These are phyloP conservation scores for Meteorus sp. DNA, from an alignment of 1,140 invertebrate species.

Conservation along the genomic window DNA sequence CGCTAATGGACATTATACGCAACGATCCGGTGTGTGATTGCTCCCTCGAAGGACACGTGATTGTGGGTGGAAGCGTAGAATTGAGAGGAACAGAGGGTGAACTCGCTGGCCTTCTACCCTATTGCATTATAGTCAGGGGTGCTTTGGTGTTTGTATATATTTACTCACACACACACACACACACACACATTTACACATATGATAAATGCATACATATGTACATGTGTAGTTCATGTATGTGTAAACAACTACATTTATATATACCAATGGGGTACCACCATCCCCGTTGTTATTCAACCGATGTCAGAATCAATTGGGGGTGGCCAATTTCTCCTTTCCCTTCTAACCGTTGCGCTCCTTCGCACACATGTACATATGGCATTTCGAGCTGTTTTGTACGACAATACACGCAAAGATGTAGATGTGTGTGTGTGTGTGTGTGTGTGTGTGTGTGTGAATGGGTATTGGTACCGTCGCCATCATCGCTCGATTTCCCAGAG, in stretches of 20 bases:
- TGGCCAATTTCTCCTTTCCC: background rate
- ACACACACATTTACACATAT: too few relatives aligned
- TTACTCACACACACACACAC: too few relatives aligned
- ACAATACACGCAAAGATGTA: background rate
- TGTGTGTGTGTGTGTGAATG: too few relatives aligned
- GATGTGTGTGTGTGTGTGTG: too few relatives aligned
- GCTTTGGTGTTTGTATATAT: background rate
- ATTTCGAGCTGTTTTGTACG: background rate
- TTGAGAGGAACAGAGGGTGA: background rate
- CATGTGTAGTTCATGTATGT: too few relatives aligned
- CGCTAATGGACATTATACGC: constrained; percentile 21
- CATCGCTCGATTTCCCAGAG: constrained; percentile 12
- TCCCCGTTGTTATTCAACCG: constrained; percentile 16
- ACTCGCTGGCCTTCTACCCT: background rate
- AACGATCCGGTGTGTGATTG: constrained; percentile 12
- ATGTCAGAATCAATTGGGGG: constrained; percentile 17
- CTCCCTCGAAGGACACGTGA: background rate
- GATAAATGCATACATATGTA: too few relatives aligned
- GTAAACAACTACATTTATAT: too few relatives aligned
- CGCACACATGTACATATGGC: background rate
- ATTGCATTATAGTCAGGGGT: constrained; percentile 3
- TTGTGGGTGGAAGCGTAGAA: too few relatives aligned
- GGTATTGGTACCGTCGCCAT: background rate
- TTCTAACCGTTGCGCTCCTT: background rate
- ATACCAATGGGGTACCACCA: background rate